Base-by-base conservation (phyloP, 2,888 invertebrate genomes). In the Teleogryllus oceanicus region DNA sequence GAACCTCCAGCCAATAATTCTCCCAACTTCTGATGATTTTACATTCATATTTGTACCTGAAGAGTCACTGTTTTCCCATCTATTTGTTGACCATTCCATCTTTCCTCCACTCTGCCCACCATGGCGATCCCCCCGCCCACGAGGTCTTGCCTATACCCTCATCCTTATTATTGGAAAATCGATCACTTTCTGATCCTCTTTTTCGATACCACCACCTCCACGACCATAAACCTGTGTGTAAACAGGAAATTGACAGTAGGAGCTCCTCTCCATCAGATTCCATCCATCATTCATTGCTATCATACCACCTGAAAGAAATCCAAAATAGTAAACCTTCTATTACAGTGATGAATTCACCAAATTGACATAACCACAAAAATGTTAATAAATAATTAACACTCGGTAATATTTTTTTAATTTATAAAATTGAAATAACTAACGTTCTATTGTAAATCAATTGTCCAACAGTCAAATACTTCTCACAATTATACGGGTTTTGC, bases 1-100 rank as follows among this genome's bases (percentile, higher is more conserved):
- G 91, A 89, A 2, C 98, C 97, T n/a, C 93, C 94, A 85, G 5
- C 97, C 97, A 82, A 88, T 87, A 5, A 89, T 83, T 82, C 84
- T 86, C 5, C 88, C 88, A 51, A 88, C 83, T 82, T 86, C 85
- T 1, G 80, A 81, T 1, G 84, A 82, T 18, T 85, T 84, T 2
- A 88, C 83, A 2, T 84, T 81, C 11, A 86, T 18, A 83, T 78
- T 50, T 82, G 77, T 20, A 50, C 82, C 12, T 79, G 79, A 12
- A 82, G 77, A 75, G 74, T 75, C 24, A 24, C 49, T 62, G 62
- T 76, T 80, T 79, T 78, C 79, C 76, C 81, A 75, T 79, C 80
- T 80, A 75, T 77, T 77, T 62, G 74, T 62, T 77, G 51, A 74
- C 75, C 76, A 20, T 78, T 50, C 49, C 76, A 76, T 21, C 78